Conservation (phyloP, 1,140 invertebrate genomes). For the Drosophila suzukii region DNA sequence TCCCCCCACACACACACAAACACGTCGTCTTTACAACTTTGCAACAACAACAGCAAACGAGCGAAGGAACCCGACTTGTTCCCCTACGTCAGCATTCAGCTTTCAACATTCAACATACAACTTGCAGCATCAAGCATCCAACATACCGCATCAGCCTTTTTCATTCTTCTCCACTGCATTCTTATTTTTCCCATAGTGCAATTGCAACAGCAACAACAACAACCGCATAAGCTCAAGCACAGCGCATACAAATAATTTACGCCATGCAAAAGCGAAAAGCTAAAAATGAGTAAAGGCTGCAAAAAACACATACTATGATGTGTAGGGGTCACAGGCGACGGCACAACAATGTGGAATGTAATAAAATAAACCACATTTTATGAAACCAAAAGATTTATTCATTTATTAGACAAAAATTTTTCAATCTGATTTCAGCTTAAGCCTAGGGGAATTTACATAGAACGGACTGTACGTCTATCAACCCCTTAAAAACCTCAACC, state of each 20-base stretch:
- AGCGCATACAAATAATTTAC: constrained; percentile 79
- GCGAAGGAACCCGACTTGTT: constrained; percentile 11
- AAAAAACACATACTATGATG: constrained; percentile 10
- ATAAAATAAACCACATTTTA: not conserved
- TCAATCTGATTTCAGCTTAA: too few species aligned
- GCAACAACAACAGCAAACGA: constrained; percentile 26
- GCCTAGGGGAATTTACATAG: too few species aligned
- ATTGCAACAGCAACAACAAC: constrained; percentile 35
- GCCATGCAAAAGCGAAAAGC: constrained; percentile 71
- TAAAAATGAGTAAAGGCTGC: constrained; percentile 76
- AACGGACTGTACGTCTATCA: too few species aligned
- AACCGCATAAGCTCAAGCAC: constrained; percentile 61
- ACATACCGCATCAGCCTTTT: constrained; percentile 46
- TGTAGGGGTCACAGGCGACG: constrained; percentile 37
- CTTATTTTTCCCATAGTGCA: constrained; percentile 44
- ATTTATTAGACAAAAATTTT: too few species aligned
- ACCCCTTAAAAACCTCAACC: too few species aligned
- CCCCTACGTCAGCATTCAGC: constrained; percentile 35
- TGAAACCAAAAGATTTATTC: not conserved
- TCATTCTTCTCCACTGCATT: constrained; percentile 66
- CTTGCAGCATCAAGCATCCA: constrained; percentile 25
- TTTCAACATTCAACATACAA: constrained; percentile 14
- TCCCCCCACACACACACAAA: constrained; percentile 2
- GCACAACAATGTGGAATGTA: not conserved
- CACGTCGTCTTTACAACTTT: constrained; percentile 45